phyloP scores from a whole-genome alignment of 2,888 invertebrate species.

The Eupsilia transversa region DNA sequence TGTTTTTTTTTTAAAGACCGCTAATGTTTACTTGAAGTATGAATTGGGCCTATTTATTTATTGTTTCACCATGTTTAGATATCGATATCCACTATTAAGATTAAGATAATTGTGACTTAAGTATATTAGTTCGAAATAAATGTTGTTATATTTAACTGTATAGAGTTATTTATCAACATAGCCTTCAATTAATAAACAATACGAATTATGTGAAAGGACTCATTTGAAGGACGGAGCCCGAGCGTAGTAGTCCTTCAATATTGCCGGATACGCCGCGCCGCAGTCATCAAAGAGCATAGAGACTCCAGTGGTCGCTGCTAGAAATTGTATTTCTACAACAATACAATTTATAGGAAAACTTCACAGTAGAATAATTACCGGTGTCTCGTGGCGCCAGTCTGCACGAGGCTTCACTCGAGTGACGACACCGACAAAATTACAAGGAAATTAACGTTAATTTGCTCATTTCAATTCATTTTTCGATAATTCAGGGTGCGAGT shows the following conservation, averaged over 20 bases:
- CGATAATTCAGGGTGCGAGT: not conserved
- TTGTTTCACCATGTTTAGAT: too few species aligned
- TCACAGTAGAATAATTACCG: too few species aligned
- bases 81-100: too few species aligned
- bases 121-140: too few species aligned
- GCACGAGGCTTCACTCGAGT: too few species aligned
- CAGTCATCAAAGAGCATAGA: not conserved
- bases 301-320: not conserved
- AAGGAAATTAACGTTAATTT: not conserved
- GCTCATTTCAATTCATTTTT: not conserved
- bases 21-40: too few species aligned
- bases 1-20: too few species aligned
- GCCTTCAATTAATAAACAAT: conserved; percentile 5
- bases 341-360: too few species aligned
- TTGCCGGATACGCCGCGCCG: not conserved
- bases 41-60: too few species aligned
- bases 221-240: conserved; percentile 10
- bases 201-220: conserved; percentile 11
- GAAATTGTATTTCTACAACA: not conserved
- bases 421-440: too few species aligned
- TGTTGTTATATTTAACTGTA: not conserved
- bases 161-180: not conserved
- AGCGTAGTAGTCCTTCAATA: conserved; percentile 19
- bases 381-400: too few species aligned
- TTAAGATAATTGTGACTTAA: too few species aligned